Conservation (phyloP, 2,113 vertebrate species). For the Podiceps cristatus region DNA sequence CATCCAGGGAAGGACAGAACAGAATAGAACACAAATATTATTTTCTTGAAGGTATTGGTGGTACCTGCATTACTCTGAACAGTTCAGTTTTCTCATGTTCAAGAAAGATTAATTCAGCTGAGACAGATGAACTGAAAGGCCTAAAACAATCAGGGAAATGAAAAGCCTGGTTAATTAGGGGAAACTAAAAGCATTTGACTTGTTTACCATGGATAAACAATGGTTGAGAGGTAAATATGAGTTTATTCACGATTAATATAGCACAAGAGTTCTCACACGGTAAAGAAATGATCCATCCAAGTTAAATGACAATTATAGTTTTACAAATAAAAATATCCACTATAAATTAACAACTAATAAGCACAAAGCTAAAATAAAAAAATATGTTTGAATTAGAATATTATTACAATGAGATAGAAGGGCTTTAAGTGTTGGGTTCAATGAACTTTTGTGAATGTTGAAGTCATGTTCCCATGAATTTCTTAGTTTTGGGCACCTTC, state of each 20-base stretch:
- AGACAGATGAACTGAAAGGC: neutral
- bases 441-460: neutral
- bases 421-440: neutral
- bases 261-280: neutral
- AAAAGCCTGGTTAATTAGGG: neutral
- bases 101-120: neutral
- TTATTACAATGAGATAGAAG: neutral
- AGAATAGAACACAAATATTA: neutral
- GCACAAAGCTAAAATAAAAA: neutral
- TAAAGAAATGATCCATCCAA: neutral
- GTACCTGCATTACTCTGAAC: neutral
- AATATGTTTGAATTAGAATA: neutral
- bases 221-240: neutral
- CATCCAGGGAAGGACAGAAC: neutral
- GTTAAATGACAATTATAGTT: neutral
- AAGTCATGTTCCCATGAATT: neutral
- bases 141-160: neutral
- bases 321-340: neutral
- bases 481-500: neutral
- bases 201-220: neutral
- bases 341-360: neutral
- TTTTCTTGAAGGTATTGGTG: neutral
- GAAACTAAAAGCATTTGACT: neutral
- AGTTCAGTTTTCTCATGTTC: neutral
- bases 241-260: neutral